A percentile compares a stretch with the other conserved stretches of the same genome.
phyloP scores from a whole-genome alignment of 2,797 vertebrate genomes.

The Phrynocephalus guinanensis region DNA sequence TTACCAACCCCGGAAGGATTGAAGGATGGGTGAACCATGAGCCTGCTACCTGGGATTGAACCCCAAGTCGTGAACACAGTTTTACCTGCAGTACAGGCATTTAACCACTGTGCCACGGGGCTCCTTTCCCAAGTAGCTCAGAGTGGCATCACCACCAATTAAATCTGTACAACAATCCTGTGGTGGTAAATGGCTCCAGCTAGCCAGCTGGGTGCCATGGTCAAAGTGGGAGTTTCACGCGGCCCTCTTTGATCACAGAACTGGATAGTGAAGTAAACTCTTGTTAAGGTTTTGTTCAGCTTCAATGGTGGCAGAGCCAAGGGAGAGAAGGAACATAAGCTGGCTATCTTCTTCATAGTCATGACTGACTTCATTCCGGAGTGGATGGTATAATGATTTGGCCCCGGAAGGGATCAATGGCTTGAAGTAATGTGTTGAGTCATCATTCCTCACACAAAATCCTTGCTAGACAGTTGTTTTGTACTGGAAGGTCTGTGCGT shows the following conservation, averaged over 20 bases:
- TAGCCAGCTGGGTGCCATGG: not conserved
- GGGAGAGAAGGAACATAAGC: not conserved
- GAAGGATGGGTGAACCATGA: no score
- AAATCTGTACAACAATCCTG: not conserved
- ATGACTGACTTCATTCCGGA: not conserved
- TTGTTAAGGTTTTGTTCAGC: not conserved
- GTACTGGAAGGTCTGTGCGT: rapidly evolving
- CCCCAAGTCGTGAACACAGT: no score
- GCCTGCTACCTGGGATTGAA: no score
- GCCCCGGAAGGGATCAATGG: rapidly evolving
- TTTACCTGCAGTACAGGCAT: no score
- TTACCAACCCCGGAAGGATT: no score
- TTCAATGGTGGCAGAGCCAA: not conserved
- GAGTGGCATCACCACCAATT: not conserved
- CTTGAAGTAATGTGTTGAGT: conserved; percentile 17
- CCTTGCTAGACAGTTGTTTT: rapidly evolving
- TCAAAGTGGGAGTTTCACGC: not conserved
- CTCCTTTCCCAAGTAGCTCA: not conserved
- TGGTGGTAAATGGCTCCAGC: not conserved
- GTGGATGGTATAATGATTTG: rapidly evolving
- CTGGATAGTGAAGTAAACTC: not conserved
- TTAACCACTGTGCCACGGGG: no score
- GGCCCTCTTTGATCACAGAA: not conserved
- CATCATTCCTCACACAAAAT: not conserved
- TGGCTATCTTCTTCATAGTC: not conserved